These are phyloP conservation scores for Lerista edwardsae DNA, from an alignment of 2,797 vertebrate genomes.

Conservation along the genomic window DNA sequence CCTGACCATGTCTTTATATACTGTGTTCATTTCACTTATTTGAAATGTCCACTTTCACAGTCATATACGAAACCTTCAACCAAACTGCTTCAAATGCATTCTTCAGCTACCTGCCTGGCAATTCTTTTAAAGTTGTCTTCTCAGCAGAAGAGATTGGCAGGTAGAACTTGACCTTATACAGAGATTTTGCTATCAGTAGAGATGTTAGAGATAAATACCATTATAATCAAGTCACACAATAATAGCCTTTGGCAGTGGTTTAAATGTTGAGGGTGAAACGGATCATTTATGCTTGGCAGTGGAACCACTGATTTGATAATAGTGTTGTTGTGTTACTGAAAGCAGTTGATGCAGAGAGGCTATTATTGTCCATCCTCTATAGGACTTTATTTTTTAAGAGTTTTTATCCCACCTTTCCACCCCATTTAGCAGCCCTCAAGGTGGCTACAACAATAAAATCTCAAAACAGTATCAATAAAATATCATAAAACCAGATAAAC, in stretches of 20 bases:
- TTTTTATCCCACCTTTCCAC: too few species aligned
- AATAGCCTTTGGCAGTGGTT: conserved; percentile 35
- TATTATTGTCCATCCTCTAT: conserved; percentile 32
- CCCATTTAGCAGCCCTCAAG: too few species aligned
- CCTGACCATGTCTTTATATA: background rate
- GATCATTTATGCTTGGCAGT: conserved; percentile 51
- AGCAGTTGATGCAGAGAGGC: conserved; percentile 29
- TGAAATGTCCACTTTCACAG: background rate
- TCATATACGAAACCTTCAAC: background rate
- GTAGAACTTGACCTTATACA: background rate
- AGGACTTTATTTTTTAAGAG: too few species aligned
- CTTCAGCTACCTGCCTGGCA: background rate
- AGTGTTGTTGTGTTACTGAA: conserved; percentile 54
- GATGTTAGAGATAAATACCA: fast-evolving
- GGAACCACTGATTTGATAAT: conserved; percentile 58
- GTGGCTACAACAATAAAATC: too few species aligned
- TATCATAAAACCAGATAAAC: too few species aligned
- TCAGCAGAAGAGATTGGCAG: background rate
- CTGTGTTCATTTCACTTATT: background rate
- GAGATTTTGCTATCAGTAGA: background rate
- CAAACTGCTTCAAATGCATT: background rate
- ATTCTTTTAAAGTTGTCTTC: background rate
- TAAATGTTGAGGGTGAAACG: conserved; percentile 48
- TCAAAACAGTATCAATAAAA: too few species aligned
- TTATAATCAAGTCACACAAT: conserved; percentile 43